Conservation (phyloP, 2,113 vertebrate genomes). For the Gavia stellata region DNA sequence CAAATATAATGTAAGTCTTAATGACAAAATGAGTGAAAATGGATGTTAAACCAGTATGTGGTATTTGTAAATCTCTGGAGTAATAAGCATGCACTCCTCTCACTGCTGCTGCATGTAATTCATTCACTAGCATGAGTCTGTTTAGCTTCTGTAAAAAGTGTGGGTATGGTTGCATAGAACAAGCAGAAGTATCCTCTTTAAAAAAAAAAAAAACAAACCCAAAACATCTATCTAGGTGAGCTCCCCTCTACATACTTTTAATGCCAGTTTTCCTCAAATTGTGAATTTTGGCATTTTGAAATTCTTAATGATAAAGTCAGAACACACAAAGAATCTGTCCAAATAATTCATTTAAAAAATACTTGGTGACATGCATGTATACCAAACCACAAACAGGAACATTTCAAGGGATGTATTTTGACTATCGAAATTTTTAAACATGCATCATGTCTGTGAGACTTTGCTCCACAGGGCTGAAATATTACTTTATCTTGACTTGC, state of each 20-base stretch:
- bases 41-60: constrained; percentile 49
- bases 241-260: neutral
- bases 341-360: neutral
- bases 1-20: constrained; percentile 87
- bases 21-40: constrained; percentile 77
- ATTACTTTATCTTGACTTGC: neutral
- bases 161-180: constrained; percentile 1
- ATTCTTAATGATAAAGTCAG: neutral
- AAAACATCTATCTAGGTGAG: neutral
- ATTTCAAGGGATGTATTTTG: neutral
- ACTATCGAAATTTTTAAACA: neutral
- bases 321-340: neutral
- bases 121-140: constrained; percentile 34
- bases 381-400: neutral
- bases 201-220: neutral
- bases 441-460: neutral
- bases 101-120: constrained; percentile 34
- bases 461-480: neutral
- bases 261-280: neutral
- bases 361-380: neutral
- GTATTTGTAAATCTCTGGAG: constrained; percentile 35
- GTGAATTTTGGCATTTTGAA: neutral
- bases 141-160: constrained; percentile 26
- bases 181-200: neutral
- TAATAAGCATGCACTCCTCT: constrained; percentile 39